Conservation (phyloP, 2,888 invertebrate species). For the Hylaea fasciaria region DNA sequence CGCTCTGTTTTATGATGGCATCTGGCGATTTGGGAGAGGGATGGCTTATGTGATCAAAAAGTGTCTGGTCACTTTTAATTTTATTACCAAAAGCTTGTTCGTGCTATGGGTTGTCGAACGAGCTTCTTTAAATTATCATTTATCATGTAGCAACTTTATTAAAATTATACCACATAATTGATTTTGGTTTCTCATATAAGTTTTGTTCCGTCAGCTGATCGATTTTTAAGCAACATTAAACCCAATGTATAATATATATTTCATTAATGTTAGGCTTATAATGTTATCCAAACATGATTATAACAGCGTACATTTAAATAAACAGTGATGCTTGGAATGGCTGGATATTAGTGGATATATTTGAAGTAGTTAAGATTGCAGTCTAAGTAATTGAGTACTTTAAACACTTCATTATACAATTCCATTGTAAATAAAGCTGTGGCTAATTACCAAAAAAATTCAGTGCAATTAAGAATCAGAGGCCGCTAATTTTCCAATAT, state of each 20-base stretch:
- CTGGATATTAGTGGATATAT: neutral
- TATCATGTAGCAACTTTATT: no score
- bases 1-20: conserved; percentile 19
- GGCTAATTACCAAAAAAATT: conserved; percentile 13
- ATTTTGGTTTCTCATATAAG: no score
- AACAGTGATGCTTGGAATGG: neutral
- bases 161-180: no score
- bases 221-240: no score
- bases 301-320: no score
- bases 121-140: no score
- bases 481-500: conserved; percentile 14
- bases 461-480: conserved; percentile 8
- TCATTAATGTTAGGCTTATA: no score
- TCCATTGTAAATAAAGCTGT: conserved; percentile 2
- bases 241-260: no score
- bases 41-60: conserved; percentile 4
- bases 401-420: neutral
- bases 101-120: neutral
- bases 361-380: neutral
- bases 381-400: neutral
- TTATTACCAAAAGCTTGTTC: no score
- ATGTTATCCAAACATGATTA: no score
- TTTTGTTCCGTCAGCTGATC: no score
- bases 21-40: conserved; percentile 17
- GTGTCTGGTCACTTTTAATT: neutral